Evolutionary conservation across 2,797 vertebrate genomes (phyloP), one percentile per base, ranked within the genome.

Genomic region (Pangasius larnaudii): DNA sequence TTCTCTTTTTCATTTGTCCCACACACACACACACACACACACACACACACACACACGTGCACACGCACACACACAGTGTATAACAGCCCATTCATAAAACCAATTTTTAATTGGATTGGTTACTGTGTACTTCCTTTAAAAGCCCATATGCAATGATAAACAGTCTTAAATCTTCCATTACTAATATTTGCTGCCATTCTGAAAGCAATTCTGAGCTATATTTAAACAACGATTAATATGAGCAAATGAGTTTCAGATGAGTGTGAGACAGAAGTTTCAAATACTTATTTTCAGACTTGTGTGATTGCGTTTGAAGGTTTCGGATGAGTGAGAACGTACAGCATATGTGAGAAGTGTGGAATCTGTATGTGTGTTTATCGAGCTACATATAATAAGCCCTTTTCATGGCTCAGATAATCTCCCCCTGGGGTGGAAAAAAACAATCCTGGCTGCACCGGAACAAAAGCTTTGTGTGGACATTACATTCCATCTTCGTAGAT

Each of bases 331-430:
- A 72, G 67, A 58, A 46, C 0, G 0, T n/a, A 46, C 39, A n/a
- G 58, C n/a, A 82, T n/a, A 63, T n/a, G 67, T 71, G 75, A 56
- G 86, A 30, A 8, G 33, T 59, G 78, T 59, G 56, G 78, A 82
- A n/a, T 46, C 58, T 82, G 79, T 59, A 11, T 74, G 18, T 27
- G n/a, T 51, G 46, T 87, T 71, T 81, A 81, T 87, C n/a, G 24
- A 82, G 78, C 63, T 58, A 36, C 36, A 81, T 46, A 24, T 0
- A 4, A 59, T 59, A 56, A 75, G 39, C 1, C 22, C 22, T 72
- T 84, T 84, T 53, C 27, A 83, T 77, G 80, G 42, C 18, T 65
- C 5, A 39, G 53, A 81, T 82, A 74, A 83, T 74, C 79, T 83
- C 16, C 65, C 42, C 7, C 67, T 61, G 13, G 24, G 42, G 27